Percentiles rank a stretch among this genome's conserved stretches.
These are phyloP conservation scores for Entomobrya multifasciata DNA, from an alignment of 2,888 invertebrate species.

Conservation along the genomic window DNA sequence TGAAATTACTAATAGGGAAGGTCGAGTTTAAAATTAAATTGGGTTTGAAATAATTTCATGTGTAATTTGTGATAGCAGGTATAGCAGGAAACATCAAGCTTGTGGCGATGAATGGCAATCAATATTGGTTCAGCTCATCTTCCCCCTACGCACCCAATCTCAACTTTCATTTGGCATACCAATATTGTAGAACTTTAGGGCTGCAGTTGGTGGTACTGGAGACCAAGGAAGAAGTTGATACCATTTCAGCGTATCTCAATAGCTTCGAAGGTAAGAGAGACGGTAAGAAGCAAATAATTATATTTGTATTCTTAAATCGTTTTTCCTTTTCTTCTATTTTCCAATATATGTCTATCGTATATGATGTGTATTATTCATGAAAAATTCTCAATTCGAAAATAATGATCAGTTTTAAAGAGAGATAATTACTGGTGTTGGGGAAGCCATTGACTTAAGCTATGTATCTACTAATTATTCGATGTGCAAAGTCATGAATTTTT, in stretches of 20 bases:
- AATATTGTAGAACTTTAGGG: constrained; percentile 92
- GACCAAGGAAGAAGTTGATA: constrained; percentile 92
- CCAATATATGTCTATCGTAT: too few relatives aligned
- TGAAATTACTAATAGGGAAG: too few relatives aligned
- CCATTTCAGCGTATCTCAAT: constrained; percentile 88
- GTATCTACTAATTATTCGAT: too few relatives aligned
- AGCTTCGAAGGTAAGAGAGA: constrained; percentile 73
- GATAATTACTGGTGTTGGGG: too few relatives aligned
- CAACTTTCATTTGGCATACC: constrained; percentile 85
- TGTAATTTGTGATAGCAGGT: constrained; percentile 60
- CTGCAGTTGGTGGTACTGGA: constrained; percentile 92
- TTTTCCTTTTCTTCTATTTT: background rate
- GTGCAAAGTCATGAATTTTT: too few relatives aligned
- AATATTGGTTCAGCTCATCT: constrained; percentile 79
- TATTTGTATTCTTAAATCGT: background rate
- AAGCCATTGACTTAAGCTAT: too few relatives aligned
- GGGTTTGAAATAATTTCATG: too few relatives aligned
- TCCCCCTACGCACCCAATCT: constrained; percentile 79
- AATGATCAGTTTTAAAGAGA: too few relatives aligned
- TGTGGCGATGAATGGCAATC: constrained; percentile 78
- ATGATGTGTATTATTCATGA: too few relatives aligned
- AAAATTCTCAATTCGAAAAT: too few relatives aligned
- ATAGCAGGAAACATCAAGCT: constrained; percentile 79
- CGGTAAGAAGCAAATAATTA: constrained; percentile 9
- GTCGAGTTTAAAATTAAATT: too few relatives aligned